Base-by-base conservation (phyloP, 2,888 invertebrate genomes). In the Athalia circularis region DNA sequence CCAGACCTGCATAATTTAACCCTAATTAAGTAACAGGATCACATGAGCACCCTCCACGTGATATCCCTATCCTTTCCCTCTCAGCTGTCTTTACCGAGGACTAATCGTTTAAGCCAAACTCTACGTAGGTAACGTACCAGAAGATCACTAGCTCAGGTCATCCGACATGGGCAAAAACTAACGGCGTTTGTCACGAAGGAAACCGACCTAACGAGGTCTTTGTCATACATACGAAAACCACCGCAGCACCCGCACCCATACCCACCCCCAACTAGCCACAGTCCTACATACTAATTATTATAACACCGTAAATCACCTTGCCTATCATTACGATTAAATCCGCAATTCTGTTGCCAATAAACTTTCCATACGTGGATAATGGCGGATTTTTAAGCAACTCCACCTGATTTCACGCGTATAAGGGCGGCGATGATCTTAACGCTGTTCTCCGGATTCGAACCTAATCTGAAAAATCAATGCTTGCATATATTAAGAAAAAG, bases 1-100 rank as follows among this genome's bases (percentile, higher is more conserved):
- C 72, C 80, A 80, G 84, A 81, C 82, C 81, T 80, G 84, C 85
- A 87, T 86, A 86, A 84, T 84, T 83, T 84, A 81, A 82, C 80
- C 80, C 81, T 77, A 83, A 83, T 84, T 84, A 84, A 82, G 82
- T 80, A 78, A 82, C 81, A 81, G 82, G 81, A 83, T 84, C 83
- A 80, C 80, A 82, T 79, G 81, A 83, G 80, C 79, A 80, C 81
- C 77, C 81, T 83, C 81, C 81, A 80, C 83, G 67, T 61, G 77
- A 54, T 77, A 80, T 84, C 82, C 83, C 76, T 29, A 29, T 29
- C 29, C 29, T 29, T 29, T 29, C 29, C 29, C 29, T 29, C 29
- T 29, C 29, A 29, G 29, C 29, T 29, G 29, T 29, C 29, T 2
- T 29, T 29, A 29, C 29, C 68, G 76, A 64, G 77, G 82, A 86